These are phyloP conservation scores for Lasiommata megera DNA, from an alignment of 2,888 invertebrate species.

Conservation along the genomic window DNA sequence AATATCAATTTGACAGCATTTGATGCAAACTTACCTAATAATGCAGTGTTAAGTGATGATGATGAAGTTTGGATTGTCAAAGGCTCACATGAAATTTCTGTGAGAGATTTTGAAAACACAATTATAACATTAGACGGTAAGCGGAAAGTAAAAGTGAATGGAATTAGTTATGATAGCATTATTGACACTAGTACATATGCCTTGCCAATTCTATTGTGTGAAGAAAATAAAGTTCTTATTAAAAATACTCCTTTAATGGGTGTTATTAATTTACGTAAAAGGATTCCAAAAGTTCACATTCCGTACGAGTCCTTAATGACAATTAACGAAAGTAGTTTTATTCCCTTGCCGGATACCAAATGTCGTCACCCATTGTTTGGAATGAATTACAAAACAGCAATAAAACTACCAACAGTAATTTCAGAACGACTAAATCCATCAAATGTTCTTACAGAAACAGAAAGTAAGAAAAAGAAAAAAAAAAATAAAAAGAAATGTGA, in stretches of 20 bases:
- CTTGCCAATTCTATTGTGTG: conserved; percentile 41
- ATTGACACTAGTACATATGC: conserved; percentile 38
- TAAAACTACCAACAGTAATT: conserved; percentile 49
- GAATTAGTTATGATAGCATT: conserved; percentile 52
- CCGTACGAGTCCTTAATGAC: conserved; percentile 45
- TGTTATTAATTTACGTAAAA: conserved; percentile 50
- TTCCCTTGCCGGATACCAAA: conserved; percentile 64
- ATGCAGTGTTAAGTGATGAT: conserved; percentile 42
- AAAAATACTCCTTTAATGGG: conserved; percentile 39
- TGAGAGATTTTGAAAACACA: conserved; percentile 42
- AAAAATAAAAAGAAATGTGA: conserved; percentile 35
- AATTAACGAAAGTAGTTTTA: conserved; percentile 51
- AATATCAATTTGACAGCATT: conserved; percentile 43
- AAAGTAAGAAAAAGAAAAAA: conserved; percentile 46
- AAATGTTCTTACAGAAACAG: background rate
- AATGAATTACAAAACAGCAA: conserved; percentile 53
- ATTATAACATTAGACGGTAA: conserved; percentile 48
- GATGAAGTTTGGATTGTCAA: conserved; percentile 63
- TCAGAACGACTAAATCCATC: conserved; percentile 41
- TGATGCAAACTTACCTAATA: conserved; percentile 24
- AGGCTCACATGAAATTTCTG: conserved; percentile 53
- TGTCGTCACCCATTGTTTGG: conserved; percentile 68
- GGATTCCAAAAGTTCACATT: conserved; percentile 58
- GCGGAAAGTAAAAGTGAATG: conserved; percentile 58
- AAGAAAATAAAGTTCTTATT: conserved; percentile 39